Evolutionary conservation across 2,888 invertebrate genomes (phyloP).

Genomic region (Drosophila robusta): DNA sequence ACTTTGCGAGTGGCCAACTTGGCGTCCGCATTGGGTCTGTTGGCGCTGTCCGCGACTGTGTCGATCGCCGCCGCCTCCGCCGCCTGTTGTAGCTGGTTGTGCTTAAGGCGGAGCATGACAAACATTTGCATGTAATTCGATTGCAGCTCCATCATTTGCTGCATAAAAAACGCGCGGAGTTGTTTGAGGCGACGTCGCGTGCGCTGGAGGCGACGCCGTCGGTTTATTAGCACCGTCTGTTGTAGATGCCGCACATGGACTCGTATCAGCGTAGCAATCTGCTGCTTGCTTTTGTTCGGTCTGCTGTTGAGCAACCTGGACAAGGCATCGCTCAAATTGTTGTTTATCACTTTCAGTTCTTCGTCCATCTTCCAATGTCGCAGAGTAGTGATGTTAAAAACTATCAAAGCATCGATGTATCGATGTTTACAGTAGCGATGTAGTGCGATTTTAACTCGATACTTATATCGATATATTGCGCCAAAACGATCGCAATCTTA

Average conservation of each 20-base stretch:
- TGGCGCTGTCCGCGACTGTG: background rate
- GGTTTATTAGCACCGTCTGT: slow-evolving; percentile 71
- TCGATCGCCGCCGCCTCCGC: slow-evolving; percentile 2
- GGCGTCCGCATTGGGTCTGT: background rate
- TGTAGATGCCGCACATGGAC: slow-evolving; percentile 78
- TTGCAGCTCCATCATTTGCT: slow-evolving; percentile 79
- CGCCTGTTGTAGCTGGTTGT: slow-evolving; percentile 11
- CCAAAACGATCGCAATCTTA: no score
- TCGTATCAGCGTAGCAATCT: slow-evolving; percentile 61
- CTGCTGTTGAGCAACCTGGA: slow-evolving; percentile 28
- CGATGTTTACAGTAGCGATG: no score
- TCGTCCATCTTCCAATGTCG: slow-evolving; percentile 43
- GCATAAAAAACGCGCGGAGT: slow-evolving; percentile 77
- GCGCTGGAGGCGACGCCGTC: slow-evolving; percentile 75
- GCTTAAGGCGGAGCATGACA: slow-evolving; percentile 53
- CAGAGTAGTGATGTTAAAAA: slow-evolving; percentile 1
- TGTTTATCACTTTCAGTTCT: slow-evolving; percentile 50
- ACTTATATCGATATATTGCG: no score
- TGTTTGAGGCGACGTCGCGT: slow-evolving; percentile 63
- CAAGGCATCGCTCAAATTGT: slow-evolving; percentile 40
- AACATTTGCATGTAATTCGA: slow-evolving; percentile 76
- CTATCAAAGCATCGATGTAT: no score
- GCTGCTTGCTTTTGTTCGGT: slow-evolving; percentile 21
- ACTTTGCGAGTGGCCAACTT: background rate
- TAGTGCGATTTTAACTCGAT: no score